These are phyloP conservation scores for Cyprinodon diabolis DNA, from an alignment of 2,797 vertebrate genomes.

Conservation along the genomic window DNA sequence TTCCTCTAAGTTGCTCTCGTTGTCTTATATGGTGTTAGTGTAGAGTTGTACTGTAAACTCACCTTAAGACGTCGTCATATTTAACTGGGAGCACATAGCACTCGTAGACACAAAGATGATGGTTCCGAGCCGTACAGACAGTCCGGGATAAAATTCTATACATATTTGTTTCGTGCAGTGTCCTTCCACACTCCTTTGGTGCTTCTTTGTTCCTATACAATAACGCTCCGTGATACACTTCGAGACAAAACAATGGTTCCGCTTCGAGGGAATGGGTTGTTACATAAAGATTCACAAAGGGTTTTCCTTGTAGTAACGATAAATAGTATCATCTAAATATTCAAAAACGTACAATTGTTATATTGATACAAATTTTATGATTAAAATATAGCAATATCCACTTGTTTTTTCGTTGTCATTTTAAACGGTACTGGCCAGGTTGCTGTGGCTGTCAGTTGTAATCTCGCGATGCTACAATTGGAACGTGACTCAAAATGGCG, in stretches of 20 bases:
- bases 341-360: too few relatives aligned
- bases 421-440: not conserved
- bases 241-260: constrained; percentile 51
- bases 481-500: constrained; percentile 83
- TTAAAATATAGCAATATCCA: not conserved
- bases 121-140: constrained; percentile 28
- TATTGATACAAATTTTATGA: not conserved
- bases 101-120: constrained; percentile 24
- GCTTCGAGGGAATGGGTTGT: not conserved
- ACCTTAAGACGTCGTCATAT: constrained; percentile 64
- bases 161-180: constrained; percentile 64
- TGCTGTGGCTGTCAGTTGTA: not conserved
- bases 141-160: constrained; percentile 55
- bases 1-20: not conserved
- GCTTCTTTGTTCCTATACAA: constrained; percentile 19
- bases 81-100: constrained; percentile 23
- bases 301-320: not conserved
- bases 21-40: too few relatives aligned
- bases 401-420: not conserved
- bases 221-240: constrained; percentile 32
- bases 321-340: too few relatives aligned
- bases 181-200: constrained; percentile 59
- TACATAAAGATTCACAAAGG: not conserved
- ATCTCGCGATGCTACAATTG: constrained; percentile 60
- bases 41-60: constrained; percentile 21